Base-by-base conservation (phyloP, 1,140 invertebrate species). In the Bombus waltoni region DNA sequence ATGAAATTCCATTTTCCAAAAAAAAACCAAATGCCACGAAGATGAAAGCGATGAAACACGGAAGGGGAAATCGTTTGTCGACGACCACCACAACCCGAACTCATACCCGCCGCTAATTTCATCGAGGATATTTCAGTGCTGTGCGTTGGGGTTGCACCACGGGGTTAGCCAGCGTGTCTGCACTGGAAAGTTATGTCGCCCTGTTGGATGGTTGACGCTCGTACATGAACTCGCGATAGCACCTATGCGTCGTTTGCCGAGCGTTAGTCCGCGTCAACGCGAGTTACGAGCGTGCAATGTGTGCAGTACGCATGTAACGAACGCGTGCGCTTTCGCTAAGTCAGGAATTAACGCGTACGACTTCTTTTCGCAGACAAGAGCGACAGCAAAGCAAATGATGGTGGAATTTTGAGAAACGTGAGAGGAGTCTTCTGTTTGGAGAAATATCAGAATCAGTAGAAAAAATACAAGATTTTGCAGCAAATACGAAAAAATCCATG, bases 141-240 rank as follows among this genome's bases (percentile, higher is more conserved):
- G 59, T 40, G 44, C 57, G 28, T 44, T 28, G 65, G 68, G 86
- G 42, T 44, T 68, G 68, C 72, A 28, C 47, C 18, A 53, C 22
- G 53, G n/a, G 62, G 87, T 81, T 70, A 62, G 65, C 86, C n/a
- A 76, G 86, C n/a, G 66, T 76, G 28, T 85, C 81, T 59, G 76
- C 77, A 47, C 59, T 71, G 72, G 87, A 89, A 89, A 88, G 86
- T 89, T 89, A 85, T 81, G 77, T 72, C 47, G 53, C 72, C 44
- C n/a, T 77, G 82, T 79, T 66, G 77, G 65, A 68, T 32, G 72
- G 76, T 53, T 81, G 87, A 88, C 86, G 71, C 83, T 81, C 73
- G 71, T 86, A 71, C 83, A 85, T 85, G 87, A 88, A 85, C 71
- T 73, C 71, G 40, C 73, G 38, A 18, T 40, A 76, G n/a, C 68